These are phyloP conservation scores for Reinhardtius hippoglossoides DNA, from an alignment of 2,113 vertebrate species.

Conservation along the genomic window DNA sequence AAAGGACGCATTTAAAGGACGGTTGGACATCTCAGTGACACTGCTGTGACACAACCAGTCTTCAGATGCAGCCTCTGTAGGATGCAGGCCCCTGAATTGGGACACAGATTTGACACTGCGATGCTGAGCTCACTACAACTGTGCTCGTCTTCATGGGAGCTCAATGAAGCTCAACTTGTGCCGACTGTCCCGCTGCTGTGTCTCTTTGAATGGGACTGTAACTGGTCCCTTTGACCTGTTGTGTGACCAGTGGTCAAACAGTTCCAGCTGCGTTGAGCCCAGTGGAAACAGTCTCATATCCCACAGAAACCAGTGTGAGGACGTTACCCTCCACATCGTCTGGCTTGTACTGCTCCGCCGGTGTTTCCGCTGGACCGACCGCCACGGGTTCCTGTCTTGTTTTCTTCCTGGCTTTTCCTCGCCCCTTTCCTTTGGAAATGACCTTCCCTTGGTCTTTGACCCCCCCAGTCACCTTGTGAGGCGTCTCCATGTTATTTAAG, in stretches of 20 bases:
- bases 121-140: no score
- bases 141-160: no score
- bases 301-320: slow-evolving; percentile 82
- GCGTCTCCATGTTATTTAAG: slow-evolving; percentile 43
- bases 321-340: slow-evolving; percentile 75
- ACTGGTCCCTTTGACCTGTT: neutral
- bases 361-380: slow-evolving; percentile 1
- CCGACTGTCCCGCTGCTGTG: neutral
- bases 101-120: no score
- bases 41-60: no score
- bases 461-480: slow-evolving; percentile 39
- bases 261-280: slow-evolving; percentile 62
- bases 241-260: slow-evolving; percentile 39
- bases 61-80: no score
- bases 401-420: slow-evolving; percentile 71
- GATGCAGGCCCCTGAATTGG: no score
- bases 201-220: neutral
- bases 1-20: no score
- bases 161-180: neutral
- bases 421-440: slow-evolving; percentile 68
- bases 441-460: slow-evolving; percentile 61
- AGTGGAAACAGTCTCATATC: slow-evolving; percentile 82
- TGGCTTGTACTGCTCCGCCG: slow-evolving; percentile 48
- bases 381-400: slow-evolving; percentile 10
- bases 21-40: no score